Evolutionary conservation across 2,113 vertebrate species (phyloP), one percentile per base, ranked within the genome.

Genomic region (Asarcornis scutulata): DNA sequence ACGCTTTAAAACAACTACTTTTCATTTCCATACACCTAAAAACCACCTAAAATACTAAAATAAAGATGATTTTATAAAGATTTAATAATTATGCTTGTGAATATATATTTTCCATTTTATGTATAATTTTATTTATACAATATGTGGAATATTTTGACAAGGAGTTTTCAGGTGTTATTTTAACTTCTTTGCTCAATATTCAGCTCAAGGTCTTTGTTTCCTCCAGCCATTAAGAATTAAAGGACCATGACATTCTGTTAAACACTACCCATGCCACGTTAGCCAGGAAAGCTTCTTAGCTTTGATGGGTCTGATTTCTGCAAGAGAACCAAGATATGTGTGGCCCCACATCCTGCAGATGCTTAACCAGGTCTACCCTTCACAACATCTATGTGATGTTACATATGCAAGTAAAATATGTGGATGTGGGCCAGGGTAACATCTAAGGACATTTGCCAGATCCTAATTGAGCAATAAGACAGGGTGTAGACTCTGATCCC

Each of bases 401-500:
- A 96, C 95, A 87, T 91, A 93, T 58, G 67, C 66, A 75, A 91
- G 71, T 78, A 86, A 96, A 96, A 89, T 96, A 95, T 91, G 93
- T 96, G 96, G 73, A 89, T 92, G n/a, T 6, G 23, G 74, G 93
- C 92, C 96, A 95, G 86, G n/a, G 44, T 62, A 79, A 92, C 67
- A 89, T 67, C 0, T 1, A 89, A 68, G 55, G 86, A 89, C 1
- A 0, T 87, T 89, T 96, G 88, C 95, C 95, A 96, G 92, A 76
- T 80, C 77, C 86, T 93, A 94, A 89, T 96, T 97, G 92, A 96
- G 96, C 92, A 97, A 97, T 83, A 89, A 90, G 86, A 66, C 88
- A 91, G 93, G 95, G 95, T 94, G 96, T 96, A 96, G 96, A 72
- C 96, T 94, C 91, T 91, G 84, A 95, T 89, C 86, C 83, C 78